These are phyloP conservation scores for Eupeodes latifasciatus DNA, from an alignment of 2,888 invertebrate species.

Conservation along the genomic window DNA sequence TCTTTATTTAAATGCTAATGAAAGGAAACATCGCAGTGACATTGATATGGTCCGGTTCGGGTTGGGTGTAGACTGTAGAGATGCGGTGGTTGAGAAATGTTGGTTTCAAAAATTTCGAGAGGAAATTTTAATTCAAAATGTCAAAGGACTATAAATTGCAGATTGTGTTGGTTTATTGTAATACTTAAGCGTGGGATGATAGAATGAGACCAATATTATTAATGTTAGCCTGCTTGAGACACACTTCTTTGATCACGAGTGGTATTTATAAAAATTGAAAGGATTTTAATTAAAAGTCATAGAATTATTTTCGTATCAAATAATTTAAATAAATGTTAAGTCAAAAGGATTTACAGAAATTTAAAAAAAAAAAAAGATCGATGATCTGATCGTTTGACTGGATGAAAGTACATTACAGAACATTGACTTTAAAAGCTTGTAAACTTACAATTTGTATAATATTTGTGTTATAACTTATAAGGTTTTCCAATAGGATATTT, in stretches of 20 bases:
- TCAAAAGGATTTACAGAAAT: too few relatives aligned
- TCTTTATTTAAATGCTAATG: slow-evolving; percentile 64
- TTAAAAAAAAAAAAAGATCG: too few relatives aligned
- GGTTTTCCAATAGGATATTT: too few relatives aligned
- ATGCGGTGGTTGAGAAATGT: slow-evolving; percentile 9
- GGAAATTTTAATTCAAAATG: slow-evolving; percentile 9
- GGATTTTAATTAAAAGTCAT: not conserved
- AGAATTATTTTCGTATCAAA: not conserved
- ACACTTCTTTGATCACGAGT: not conserved
- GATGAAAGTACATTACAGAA: too few relatives aligned
- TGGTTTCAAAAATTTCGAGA: not conserved
- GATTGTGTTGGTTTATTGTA: not conserved
- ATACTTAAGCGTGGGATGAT: slow-evolving; percentile 10
- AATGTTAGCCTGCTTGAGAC: not conserved
- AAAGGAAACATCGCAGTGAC: slow-evolving; percentile 58
- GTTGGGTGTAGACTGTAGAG: not conserved
- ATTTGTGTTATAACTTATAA: too few relatives aligned
- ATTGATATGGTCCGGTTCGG: slow-evolving; percentile 46
- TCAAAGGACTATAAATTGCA: slow-evolving; percentile 27
- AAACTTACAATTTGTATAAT: too few relatives aligned
- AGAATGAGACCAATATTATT: not conserved
- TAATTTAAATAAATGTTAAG: too few relatives aligned
- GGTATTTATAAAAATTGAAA: not conserved
- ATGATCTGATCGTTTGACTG: too few relatives aligned
- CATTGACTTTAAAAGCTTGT: too few relatives aligned